Base-by-base conservation (phyloP, 2,797 vertebrate genomes). In the Varecia variegata region DNA sequence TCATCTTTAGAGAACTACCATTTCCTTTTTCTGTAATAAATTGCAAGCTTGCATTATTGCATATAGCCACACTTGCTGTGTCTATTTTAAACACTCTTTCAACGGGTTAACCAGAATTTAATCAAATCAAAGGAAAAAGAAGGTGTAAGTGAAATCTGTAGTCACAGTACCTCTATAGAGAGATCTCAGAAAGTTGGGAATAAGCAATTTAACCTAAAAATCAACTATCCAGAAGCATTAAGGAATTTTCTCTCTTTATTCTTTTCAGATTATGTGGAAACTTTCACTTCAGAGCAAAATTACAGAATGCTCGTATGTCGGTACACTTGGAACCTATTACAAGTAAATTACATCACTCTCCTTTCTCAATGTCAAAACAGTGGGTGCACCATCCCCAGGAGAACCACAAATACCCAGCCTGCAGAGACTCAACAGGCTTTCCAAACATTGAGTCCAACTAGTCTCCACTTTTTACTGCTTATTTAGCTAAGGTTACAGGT, bases 31-130 rank as follows among this genome's bases (percentile, higher is more conserved):
- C 40, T 60, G 11, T 91, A 56, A 87, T 62, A 65, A 92, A 80
- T 25, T 23, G 11, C 52, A 73, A 68, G 12, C 30, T 76, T 58
- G 23, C 7, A 58, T 86, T 54, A 67, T 20, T 77, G 12, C 7
- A 45, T n/a, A 71, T 4, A 87, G 43, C 43, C 35, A 50, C 14
- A 90, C 14, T 85, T 88, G 10, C 11, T 84, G 18, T 35, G n/a
- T 96, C 45, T 90, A 43, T 52, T 86, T 93, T 96, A 76, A 92
- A 92, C 11, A 85, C 38, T 43, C n/a, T 93, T 18, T 88, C 96
- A 54, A 90, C 83, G 21, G 17, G 15, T 90, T 76, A 82, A 77
- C 25, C 52, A 88, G 38, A 86, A 60, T 56, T 88, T 81, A 82
- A 85, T 25, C 14, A 47, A 80, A 58, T 56, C 68, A 56, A 93